Evolutionary conservation across 92 coral and sea anemone species (phyloP).

Genomic region (Ricordea florida): DNA sequence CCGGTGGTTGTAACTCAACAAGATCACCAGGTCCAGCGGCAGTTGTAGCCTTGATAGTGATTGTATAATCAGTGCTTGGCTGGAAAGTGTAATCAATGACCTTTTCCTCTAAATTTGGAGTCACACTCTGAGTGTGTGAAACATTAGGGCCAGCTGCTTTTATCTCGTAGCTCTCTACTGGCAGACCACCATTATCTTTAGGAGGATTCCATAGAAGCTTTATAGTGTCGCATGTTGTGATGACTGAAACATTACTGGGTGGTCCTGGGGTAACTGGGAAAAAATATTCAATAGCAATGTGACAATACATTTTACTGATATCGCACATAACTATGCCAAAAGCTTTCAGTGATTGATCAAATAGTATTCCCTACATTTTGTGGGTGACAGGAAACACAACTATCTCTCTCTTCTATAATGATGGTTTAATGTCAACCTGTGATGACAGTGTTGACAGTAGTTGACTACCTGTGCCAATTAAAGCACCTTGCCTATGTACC

Average conservation of each 20-base stretch:
- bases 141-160: background rate
- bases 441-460: too few species aligned
- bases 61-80: constrained; percentile 21
- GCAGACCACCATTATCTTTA: constrained; percentile 56
- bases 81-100: background rate
- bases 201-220: constrained; percentile 62
- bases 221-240: constrained; percentile 52
- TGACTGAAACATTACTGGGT: constrained; percentile 41
- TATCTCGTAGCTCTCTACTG: background rate
- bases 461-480: too few species aligned
- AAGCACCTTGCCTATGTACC: too few species aligned
- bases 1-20: background rate
- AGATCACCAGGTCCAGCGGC: constrained; percentile 17
- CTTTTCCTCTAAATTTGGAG: background rate
- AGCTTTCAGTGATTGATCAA: background rate
- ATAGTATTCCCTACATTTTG: background rate
- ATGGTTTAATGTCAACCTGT: too few species aligned
- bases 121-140: background rate
- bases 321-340: too few species aligned
- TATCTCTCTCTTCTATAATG: background rate
- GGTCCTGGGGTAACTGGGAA: constrained; percentile 50
- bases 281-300: background rate
- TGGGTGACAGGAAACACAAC: background rate
- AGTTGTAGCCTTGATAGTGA: constrained; percentile 23
- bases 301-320: too few species aligned